Percentiles rank a stretch among this genome's conserved stretches.
These are phyloP conservation scores for Drepanosiphum platanoidis DNA, from an alignment of 2,888 invertebrate genomes.

Conservation along the genomic window DNA sequence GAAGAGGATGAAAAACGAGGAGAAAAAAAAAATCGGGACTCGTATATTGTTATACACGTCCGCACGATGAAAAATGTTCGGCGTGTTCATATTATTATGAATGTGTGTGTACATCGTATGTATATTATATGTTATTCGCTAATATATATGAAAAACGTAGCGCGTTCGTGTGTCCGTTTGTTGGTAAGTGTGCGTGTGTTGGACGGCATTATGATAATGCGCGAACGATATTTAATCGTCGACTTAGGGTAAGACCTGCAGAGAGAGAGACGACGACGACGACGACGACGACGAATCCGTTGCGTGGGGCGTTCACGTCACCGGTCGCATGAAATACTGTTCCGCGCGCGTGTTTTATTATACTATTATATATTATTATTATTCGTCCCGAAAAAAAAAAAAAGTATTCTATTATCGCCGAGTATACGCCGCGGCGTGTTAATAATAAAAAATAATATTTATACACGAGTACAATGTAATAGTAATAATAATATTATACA, in stretches of 20 bases:
- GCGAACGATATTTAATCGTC: background rate
- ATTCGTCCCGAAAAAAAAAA: background rate
- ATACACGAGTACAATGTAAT: background rate
- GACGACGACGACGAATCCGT: constrained; percentile 1
- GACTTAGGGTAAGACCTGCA: background rate
- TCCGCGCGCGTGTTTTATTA: background rate
- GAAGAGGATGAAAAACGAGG: background rate
- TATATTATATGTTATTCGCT: background rate
- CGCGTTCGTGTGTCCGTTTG: background rate
- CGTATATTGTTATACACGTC: background rate
- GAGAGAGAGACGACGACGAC: background rate
- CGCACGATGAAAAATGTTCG: background rate
- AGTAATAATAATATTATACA: background rate
- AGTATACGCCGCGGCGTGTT: background rate
- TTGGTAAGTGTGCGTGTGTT: background rate
- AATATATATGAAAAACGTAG: background rate
- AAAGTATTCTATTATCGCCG: background rate
- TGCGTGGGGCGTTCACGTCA: constrained; percentile 5
- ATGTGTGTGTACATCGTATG: background rate
- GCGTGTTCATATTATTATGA: background rate
- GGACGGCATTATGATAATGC: background rate
- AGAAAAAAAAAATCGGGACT: constrained; percentile 6
- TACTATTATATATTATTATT: background rate
- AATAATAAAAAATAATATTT: background rate
- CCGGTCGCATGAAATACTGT: constrained; percentile 35